Evolutionary conservation across 2,888 invertebrate genomes (phyloP).

Genomic region (Pollenia labialis): DNA sequence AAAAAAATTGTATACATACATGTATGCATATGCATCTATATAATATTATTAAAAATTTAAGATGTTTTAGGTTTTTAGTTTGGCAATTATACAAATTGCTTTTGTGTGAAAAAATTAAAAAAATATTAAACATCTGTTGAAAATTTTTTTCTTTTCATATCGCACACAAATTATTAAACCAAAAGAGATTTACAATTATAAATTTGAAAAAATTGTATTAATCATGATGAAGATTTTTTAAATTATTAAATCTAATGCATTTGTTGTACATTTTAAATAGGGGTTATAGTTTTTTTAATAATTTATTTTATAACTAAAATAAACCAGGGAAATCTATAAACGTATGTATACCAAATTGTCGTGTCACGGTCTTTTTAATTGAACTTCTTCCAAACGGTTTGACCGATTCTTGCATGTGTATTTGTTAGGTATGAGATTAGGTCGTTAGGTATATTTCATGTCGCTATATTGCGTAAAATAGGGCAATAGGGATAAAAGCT

Average conservation of each 20-base stretch:
- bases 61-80: constrained; percentile 50
- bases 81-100: constrained; percentile 62
- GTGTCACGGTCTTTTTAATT: no score
- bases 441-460: no score
- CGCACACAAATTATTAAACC: constrained; percentile 26
- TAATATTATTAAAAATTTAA: constrained; percentile 41
- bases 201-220: constrained; percentile 39
- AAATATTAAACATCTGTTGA: constrained; percentile 65
- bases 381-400: no score
- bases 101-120: constrained; percentile 51
- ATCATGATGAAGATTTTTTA: constrained; percentile 26
- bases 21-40: constrained; percentile 12
- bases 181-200: constrained; percentile 17
- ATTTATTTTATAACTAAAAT: no score
- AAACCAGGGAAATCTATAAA: no score
- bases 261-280: background rate
- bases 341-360: no score
- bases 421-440: no score
- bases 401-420: no score
- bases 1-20: constrained; percentile 36
- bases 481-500: no score
- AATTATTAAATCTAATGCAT: constrained; percentile 8
- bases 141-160: constrained; percentile 17
- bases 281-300: no score
- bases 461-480: no score